Conservation (phyloP, 2,888 invertebrate species). For the Andricus quercusramuli region DNA sequence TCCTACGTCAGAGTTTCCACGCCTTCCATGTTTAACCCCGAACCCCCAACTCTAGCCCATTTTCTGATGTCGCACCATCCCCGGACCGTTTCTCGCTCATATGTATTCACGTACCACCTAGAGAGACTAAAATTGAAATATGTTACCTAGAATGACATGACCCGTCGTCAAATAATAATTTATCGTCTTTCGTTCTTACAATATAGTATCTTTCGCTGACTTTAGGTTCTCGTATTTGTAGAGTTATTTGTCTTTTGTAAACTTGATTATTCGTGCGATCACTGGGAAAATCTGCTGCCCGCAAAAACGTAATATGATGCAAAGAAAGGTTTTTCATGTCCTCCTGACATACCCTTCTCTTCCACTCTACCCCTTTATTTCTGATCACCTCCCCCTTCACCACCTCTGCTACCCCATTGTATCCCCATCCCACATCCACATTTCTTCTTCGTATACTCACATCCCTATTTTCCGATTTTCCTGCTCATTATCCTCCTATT, state of each 20-base stretch:
- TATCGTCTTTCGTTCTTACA: background rate
- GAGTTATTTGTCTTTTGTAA: background rate
- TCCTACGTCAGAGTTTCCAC: background rate
- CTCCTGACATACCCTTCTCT: too few species aligned
- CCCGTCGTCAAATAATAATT: constrained; percentile 6
- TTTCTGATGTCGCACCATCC: constrained; percentile 27
- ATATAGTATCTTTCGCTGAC: background rate
- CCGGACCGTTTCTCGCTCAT: background rate
- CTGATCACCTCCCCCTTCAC: too few species aligned
- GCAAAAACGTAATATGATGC: too few species aligned
- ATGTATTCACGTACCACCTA: constrained; percentile 13
- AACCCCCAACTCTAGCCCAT: background rate
- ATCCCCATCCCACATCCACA: too few species aligned
- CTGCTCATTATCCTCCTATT: too few species aligned
- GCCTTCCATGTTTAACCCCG: constrained; percentile 10
- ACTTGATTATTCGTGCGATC: too few species aligned
- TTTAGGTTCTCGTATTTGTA: background rate
- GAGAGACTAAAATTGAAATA: constrained; percentile 38
- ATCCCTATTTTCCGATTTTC: too few species aligned
- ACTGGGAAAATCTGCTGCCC: too few species aligned
- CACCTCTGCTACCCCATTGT: too few species aligned
- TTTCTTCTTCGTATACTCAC: too few species aligned
- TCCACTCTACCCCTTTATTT: too few species aligned
- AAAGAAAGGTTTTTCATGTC: too few species aligned
- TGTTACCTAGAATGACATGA: constrained; percentile 29